Conservation (phyloP, 2,888 invertebrate species). For the Parascotia fuliginaria region DNA sequence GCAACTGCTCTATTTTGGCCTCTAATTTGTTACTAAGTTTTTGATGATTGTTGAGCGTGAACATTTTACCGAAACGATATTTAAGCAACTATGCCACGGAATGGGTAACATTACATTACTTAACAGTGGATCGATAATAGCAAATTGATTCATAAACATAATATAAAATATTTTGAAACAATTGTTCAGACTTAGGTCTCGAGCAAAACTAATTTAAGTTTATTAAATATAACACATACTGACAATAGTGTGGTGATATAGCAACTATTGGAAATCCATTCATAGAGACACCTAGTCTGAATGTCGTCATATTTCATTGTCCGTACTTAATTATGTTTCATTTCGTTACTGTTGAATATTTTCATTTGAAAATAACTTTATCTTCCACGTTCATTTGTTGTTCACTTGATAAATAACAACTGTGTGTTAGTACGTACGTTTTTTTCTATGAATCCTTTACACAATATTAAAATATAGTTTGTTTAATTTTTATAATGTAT, state of each 20-base stretch:
- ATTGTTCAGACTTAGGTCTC: neutral
- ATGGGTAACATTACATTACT: too few relatives aligned
- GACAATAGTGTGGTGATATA: conserved; percentile 34
- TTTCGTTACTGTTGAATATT: conserved; percentile 20
- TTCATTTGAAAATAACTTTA: conserved; percentile 17
- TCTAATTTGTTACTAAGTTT: too few relatives aligned
- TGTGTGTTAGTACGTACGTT: neutral
- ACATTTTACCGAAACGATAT: too few relatives aligned
- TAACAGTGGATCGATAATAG: too few relatives aligned
- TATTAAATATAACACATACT: conserved; percentile 8
- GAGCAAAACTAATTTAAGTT: conserved; percentile 6
- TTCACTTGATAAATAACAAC: conserved; percentile 6
- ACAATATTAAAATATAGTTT: too few relatives aligned
- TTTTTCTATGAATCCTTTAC: neutral
- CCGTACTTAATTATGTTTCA: conserved; percentile 18
- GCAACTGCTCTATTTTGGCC: too few relatives aligned
- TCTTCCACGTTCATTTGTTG: conserved; percentile 3
- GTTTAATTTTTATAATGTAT: too few relatives aligned
- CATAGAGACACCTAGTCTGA: conserved; percentile 16
- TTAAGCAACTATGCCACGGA: too few relatives aligned
- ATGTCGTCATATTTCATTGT: conserved; percentile 29
- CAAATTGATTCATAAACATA: too few relatives aligned
- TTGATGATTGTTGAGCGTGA: too few relatives aligned
- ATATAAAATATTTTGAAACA: too few relatives aligned
- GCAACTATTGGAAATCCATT: conserved; percentile 33